Evolutionary conservation across 2,888 invertebrate species (phyloP).

Genomic region (Scaptomyza cyrtandrae): DNA sequence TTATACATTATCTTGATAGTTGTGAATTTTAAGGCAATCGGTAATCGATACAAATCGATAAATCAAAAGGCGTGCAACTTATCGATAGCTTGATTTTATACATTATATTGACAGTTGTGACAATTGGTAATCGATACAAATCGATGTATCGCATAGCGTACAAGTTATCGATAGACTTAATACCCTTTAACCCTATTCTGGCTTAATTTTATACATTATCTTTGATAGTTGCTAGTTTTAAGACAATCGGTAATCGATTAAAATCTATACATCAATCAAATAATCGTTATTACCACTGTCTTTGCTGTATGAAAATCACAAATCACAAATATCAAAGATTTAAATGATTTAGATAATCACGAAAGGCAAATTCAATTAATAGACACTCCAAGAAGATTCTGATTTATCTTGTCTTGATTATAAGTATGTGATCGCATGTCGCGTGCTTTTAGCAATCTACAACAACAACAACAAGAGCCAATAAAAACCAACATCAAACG

Average conservation of each 20-base stretch:
- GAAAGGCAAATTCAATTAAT: neutral
- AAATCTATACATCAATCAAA: too few relatives aligned
- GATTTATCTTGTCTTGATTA: slow-evolving; percentile 6
- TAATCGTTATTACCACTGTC: too few relatives aligned
- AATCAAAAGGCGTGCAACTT: too few relatives aligned
- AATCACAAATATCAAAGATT: neutral
- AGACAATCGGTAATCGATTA: too few relatives aligned
- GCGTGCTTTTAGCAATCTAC: slow-evolving; percentile 41
- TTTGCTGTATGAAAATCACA: neutral
- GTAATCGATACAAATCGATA: neutral
- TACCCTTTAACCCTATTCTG: too few relatives aligned
- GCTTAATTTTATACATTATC: too few relatives aligned
- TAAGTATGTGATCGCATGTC: slow-evolving; percentile 32
- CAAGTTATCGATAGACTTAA: too few relatives aligned
- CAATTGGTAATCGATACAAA: neutral
- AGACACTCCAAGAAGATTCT: slow-evolving; percentile 2
- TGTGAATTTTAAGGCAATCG: too few relatives aligned
- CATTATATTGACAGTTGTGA: too few relatives aligned
- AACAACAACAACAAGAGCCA: slow-evolving; percentile 17
- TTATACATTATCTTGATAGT: too few relatives aligned
- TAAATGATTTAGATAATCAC: neutral
- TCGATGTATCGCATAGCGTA: neutral
- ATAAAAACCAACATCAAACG: slow-evolving; percentile 15
- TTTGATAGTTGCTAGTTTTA: too few relatives aligned
- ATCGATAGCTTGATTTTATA: too few relatives aligned